Conservation (phyloP, 2,888 invertebrate species). For the Diplazon laetatorius region DNA sequence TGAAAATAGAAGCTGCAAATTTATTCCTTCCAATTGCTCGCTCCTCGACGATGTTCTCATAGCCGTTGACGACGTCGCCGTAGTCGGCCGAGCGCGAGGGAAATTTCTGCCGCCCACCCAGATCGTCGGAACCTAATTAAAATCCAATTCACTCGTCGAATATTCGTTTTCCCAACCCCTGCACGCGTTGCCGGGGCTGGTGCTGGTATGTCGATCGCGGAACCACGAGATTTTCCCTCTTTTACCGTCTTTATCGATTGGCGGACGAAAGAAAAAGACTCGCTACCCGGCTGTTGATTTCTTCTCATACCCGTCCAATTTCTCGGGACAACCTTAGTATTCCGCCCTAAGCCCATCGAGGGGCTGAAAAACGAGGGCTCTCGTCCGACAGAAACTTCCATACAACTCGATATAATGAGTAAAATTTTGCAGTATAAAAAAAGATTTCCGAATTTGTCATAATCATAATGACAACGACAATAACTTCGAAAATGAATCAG, state of each 20-base stretch:
- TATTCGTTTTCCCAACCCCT: slow-evolving; percentile 57
- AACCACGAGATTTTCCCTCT: slow-evolving; percentile 51
- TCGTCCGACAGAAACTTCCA: slow-evolving; percentile 71
- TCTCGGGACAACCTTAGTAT: slow-evolving; percentile 15
- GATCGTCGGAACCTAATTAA: slow-evolving; percentile 61
- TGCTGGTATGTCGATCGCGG: slow-evolving; percentile 27
- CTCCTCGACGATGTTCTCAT: slow-evolving; percentile 45
- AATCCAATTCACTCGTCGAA: slow-evolving; percentile 65
- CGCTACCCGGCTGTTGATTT: slow-evolving; percentile 48
- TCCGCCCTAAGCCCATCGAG: slow-evolving; percentile 27
- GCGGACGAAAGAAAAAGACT: slow-evolving; percentile 56
- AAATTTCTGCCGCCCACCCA: slow-evolving; percentile 48
- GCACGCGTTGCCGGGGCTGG: slow-evolving; percentile 23
- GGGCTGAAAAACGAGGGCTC: slow-evolving; percentile 17
- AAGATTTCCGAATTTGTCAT: not conserved
- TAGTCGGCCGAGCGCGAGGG: slow-evolving; percentile 41
- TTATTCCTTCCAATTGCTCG: slow-evolving; percentile 54
- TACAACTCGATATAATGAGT: slow-evolving; percentile 77
- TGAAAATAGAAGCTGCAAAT: slow-evolving; percentile 37
- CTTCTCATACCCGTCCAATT: slow-evolving; percentile 20
- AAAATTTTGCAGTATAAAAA: slow-evolving; percentile 7
- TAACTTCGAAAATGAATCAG: too few species aligned
- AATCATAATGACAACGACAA: too few species aligned
- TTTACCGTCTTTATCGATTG: slow-evolving; percentile 54
- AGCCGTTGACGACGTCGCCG: slow-evolving; percentile 37